These are phyloP conservation scores for Branchinecta lindahli DNA, from an alignment of 1,140 invertebrate species.

Conservation along the genomic window DNA sequence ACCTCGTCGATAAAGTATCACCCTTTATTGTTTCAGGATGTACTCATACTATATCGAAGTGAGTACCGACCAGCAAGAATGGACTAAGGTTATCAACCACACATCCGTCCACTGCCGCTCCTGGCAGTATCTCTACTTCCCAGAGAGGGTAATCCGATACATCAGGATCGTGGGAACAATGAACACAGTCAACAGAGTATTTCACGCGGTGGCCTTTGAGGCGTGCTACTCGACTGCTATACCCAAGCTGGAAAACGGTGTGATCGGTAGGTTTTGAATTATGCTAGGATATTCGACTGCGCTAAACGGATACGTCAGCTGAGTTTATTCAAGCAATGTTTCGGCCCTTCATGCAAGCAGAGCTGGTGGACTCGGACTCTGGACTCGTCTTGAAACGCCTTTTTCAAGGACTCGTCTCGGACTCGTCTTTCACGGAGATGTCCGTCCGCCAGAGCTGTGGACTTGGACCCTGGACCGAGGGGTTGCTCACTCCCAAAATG, in stretches of 20 bases:
- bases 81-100: conserved; percentile 83
- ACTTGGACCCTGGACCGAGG: no score
- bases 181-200: conserved; percentile 90
- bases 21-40: conserved; percentile 39
- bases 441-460: no score
- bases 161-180: conserved; percentile 83
- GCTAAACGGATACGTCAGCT: no score
- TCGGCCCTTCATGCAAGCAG: no score
- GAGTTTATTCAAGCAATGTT: no score
- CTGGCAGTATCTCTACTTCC: conserved; percentile 91
- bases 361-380: no score
- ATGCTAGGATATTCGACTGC: no score
- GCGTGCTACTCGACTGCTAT: conserved; percentile 62
- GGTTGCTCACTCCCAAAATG: no score
- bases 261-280: conserved; percentile 32
- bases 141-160: conserved; percentile 64
- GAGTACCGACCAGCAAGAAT: conserved; percentile 88
- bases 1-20: no score
- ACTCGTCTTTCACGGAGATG: no score
- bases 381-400: no score
- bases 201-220: conserved; percentile 83
- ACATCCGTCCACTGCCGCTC: conserved; percentile 79
- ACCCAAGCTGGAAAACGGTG: conserved; percentile 54
- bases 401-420: no score
- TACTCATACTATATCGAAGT: conserved; percentile 96